Evolutionary conservation across 2,797 vertebrate species (phyloP), one percentile per base, ranked within the genome.

Genomic region (Scleropages formosus): DNA sequence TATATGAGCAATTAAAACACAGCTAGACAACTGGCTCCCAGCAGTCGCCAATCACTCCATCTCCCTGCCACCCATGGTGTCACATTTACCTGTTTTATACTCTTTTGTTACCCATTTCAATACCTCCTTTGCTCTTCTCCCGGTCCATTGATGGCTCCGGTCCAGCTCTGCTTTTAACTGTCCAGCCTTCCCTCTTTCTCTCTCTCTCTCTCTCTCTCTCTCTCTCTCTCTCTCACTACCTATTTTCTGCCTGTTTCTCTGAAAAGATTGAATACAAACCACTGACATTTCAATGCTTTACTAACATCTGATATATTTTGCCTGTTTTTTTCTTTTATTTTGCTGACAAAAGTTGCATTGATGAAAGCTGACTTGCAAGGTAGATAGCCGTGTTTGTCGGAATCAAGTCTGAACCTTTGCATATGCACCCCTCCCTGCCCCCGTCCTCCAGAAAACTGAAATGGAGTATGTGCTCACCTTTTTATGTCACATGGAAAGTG

Each of bases 291-390:
- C 86, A 87, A 86, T 94, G 93, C 92, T 95, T 63, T 94, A 96
- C 95, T 97, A 97, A 97, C 93, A 92, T 93, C 92, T 93, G 92
- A 84, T 96, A 93, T 95, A 93, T 93, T 96, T 94, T 96, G 93
- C 94, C 94, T 95, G 93, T 95, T 95, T 93, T 93, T 39, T 39
- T 93, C 88, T 90, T 86, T 95, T 94, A 89, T 94, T 95, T 95
- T 93, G 96, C 93, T 90, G 93, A 93, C 96, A 96, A 96, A 91
- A 96, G 96, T 98, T 95, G 92, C 95, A 94, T 95, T 98, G 96
- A 97, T 95, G 95, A 98, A 97, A 97, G 96, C 96, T 96, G 95
- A 97, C 93, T 95, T 97, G 94, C 96, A 97, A 98, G 96, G 95
- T 98, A 98, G 93, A 98, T 93, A 93, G 95, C 89, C 90, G 90